phyloP scores from a whole-genome alignment of 2,113 vertebrate species.

The Ochotona princeps region DNA sequence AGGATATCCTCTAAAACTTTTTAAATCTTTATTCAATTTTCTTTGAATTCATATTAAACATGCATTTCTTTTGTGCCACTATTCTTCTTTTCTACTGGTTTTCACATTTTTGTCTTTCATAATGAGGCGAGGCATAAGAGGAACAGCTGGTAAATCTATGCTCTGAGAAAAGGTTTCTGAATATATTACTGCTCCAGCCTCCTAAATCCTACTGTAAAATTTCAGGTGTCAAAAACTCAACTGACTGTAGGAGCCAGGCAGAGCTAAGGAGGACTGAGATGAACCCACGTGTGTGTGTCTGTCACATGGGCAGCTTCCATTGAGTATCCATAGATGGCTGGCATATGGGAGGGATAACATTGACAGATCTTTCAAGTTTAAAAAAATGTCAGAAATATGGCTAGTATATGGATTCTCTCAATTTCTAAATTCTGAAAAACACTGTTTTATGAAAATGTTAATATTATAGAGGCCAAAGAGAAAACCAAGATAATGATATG shows the following conservation, averaged over 20 bases:
- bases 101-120: conserved; percentile 39
- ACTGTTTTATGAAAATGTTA: neutral
- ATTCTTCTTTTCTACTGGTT: neutral
- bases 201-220: conserved; percentile 5
- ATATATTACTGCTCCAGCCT: conserved; percentile 1
- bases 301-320: neutral
- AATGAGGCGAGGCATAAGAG: neutral
- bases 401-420: neutral
- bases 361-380: neutral
- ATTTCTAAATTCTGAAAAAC: neutral
- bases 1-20: neutral
- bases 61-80: neutral
- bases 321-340: neutral
- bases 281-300: neutral
- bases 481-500: neutral
- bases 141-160: conserved; percentile 30
- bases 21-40: neutral
- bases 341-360: neutral
- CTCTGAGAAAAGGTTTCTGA: conserved; percentile 28
- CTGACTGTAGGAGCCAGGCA: neutral
- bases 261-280: neutral
- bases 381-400: neutral
- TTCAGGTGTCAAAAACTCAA: neutral
- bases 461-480: neutral
- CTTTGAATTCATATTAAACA: neutral